Evolutionary conservation across 1,140 invertebrate genomes (phyloP).

Genomic region (Drosophila takahashii): DNA sequence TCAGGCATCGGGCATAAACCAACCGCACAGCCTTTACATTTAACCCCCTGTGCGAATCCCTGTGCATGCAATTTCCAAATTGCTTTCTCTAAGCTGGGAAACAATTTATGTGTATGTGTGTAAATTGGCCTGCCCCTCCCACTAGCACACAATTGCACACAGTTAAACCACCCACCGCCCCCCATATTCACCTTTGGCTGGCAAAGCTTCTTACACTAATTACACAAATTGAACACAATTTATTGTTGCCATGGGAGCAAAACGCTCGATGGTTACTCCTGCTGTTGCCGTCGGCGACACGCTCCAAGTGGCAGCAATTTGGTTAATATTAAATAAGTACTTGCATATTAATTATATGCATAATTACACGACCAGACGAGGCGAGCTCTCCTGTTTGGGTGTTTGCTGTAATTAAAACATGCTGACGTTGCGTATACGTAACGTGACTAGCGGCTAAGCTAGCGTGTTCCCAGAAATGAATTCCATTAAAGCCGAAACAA

Average conservation of each 20-base stretch:
- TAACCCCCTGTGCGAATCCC: neutral
- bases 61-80: conserved; percentile 45
- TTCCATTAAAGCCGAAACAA: neutral
- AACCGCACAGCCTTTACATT: conserved; percentile 20
- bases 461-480: conserved; percentile 20
- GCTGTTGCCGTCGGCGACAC: conserved; percentile 32
- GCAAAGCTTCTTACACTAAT: conserved; percentile 71
- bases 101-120: conserved; percentile 44
- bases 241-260: conserved; percentile 48
- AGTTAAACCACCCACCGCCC: neutral
- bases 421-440: conserved; percentile 69
- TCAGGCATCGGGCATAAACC: conserved; percentile 38
- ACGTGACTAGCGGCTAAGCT: conserved; percentile 46
- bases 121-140: conserved; percentile 14
- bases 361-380: conserved; percentile 65
- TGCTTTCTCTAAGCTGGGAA: conserved; percentile 37
- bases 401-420: conserved; percentile 61
- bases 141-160: conserved; percentile 4
- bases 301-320: conserved; percentile 69
- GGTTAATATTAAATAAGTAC: conserved; percentile 77
- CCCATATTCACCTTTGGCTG: conserved; percentile 11
- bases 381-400: conserved; percentile 22
- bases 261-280: conserved; percentile 14
- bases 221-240: conserved; percentile 77
- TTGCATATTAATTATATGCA: conserved; percentile 81